phyloP scores from a whole-genome alignment of 2,888 invertebrate genomes.

The Erebia aethiops region DNA sequence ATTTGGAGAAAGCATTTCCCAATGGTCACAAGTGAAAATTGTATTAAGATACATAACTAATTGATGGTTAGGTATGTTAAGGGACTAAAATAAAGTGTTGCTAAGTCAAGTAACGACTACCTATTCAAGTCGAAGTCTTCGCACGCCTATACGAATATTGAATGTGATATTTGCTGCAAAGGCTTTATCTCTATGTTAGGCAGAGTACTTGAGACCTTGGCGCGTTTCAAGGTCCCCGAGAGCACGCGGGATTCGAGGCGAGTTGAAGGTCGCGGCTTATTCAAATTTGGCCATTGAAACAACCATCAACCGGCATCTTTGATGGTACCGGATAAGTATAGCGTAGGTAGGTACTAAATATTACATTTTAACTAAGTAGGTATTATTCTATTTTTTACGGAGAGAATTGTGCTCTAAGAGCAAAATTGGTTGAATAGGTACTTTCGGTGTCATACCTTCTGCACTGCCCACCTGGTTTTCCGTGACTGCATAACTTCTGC shows the following conservation, averaged over 20 bases:
- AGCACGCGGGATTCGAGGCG: conserved; percentile 65
- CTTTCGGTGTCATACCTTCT: no score
- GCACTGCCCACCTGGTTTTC: no score
- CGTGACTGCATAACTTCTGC: no score
- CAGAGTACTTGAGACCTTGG: conserved; percentile 64
- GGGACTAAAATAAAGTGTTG: neutral
- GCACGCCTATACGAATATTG: conserved; percentile 2
- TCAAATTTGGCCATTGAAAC: conserved; percentile 44
- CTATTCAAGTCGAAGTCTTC: neutral
- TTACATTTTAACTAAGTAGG: no score
- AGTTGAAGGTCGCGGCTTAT: conserved; percentile 59
- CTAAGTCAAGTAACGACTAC: neutral
- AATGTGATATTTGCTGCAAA: conserved; percentile 16
- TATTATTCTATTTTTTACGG: no score
- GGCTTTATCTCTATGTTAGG: conserved; percentile 36
- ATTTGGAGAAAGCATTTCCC: no score
- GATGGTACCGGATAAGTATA: conserved; percentile 7
- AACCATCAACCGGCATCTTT: conserved; percentile 31
- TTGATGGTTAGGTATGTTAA: no score
- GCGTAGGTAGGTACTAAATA: no score
- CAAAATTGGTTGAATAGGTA: no score
- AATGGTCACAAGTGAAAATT: no score
- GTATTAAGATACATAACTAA: no score
- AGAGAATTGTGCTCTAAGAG: no score
- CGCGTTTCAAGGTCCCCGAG: conserved; percentile 61